These are phyloP conservation scores for Nesometra sesokonis DNA, from an alignment of 35 echinoderm and acorn worm species.

Conservation along the genomic window DNA sequence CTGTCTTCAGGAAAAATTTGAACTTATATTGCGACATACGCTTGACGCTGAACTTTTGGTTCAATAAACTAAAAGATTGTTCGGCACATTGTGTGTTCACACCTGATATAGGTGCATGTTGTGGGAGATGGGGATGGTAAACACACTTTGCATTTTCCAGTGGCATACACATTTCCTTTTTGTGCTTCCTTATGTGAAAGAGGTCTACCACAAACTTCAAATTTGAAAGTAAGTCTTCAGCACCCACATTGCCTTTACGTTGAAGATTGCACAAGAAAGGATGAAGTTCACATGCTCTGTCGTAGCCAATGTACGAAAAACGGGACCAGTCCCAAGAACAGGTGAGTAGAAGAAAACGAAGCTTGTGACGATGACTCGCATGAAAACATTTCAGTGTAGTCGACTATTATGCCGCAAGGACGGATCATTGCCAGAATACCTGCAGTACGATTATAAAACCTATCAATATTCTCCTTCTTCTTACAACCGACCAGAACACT, in stretches of 20 bases:
- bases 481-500: not conserved
- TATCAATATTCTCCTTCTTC: not conserved
- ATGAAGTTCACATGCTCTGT: not conserved
- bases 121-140: not conserved
- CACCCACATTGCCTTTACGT: not conserved
- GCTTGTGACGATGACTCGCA: not conserved
- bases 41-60: no score
- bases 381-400: not conserved
- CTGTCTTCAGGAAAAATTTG: no score
- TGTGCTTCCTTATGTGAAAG: not conserved
- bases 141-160: not conserved
- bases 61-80: not conserved
- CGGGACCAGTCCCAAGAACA: not conserved
- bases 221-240: not conserved
- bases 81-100: not conserved
- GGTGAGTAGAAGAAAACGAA: not conserved
- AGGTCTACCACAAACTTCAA: not conserved
- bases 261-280: not conserved
- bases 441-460: not conserved
- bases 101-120: not conserved
- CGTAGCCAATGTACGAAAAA: not conserved
- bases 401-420: not conserved
- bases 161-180: not conserved
- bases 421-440: not conserved
- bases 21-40: no score